phyloP scores from a whole-genome alignment of 2,113 vertebrate species.

The Clarias gariepinus region DNA sequence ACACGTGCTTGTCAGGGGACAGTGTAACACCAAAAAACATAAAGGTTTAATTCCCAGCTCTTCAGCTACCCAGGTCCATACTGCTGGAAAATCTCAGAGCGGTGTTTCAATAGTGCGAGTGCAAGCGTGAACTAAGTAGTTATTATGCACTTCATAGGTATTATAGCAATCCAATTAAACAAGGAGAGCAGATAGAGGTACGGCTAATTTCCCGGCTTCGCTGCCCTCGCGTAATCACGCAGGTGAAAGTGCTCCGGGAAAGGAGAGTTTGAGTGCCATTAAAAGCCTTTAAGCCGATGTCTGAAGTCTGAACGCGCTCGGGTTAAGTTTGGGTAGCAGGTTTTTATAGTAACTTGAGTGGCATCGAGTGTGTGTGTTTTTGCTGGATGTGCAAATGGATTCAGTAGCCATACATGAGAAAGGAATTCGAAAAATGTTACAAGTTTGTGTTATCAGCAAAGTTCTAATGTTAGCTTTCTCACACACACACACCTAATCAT shows the following conservation, averaged over 20 bases:
- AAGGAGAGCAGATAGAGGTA: background rate
- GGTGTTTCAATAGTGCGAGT: background rate
- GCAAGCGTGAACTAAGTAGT: background rate
- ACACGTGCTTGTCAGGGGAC: background rate
- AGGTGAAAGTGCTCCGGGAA: constrained; percentile 31
- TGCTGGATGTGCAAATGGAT: background rate
- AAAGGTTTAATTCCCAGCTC: background rate
- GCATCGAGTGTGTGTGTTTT: background rate
- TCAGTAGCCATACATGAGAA: background rate
- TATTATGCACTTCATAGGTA: background rate
- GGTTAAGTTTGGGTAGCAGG: background rate
- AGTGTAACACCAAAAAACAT: background rate
- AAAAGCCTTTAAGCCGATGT: constrained; percentile 14
- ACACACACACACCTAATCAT: background rate
- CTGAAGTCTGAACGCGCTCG: constrained; percentile 3
- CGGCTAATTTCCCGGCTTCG: background rate
- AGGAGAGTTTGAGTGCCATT: constrained; percentile 25
- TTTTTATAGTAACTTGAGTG: constrained; percentile 18
- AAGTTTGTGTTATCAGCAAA: background rate
- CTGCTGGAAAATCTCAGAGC: background rate
- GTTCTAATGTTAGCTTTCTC: background rate
- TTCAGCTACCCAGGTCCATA: no score
- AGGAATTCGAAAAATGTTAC: background rate
- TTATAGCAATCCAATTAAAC: constrained; percentile 11
- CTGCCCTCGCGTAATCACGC: background rate